phyloP scores from a whole-genome alignment of 2,113 vertebrate genomes.

The Amblyopsis rosae region DNA sequence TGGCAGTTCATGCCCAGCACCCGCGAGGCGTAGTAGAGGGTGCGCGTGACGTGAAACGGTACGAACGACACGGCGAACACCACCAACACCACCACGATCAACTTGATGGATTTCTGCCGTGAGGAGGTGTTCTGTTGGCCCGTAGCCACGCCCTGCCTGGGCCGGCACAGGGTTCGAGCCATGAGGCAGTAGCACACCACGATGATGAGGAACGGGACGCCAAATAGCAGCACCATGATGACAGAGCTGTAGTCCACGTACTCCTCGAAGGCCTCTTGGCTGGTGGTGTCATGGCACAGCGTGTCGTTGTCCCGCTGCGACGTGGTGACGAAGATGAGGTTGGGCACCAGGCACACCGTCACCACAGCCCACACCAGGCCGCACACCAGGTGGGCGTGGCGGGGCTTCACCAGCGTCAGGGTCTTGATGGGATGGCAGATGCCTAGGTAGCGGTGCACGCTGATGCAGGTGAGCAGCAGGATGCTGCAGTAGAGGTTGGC shows the following conservation, averaged over 20 bases:
- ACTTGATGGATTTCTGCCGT: constrained; percentile 82
- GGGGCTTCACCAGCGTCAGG: constrained; percentile 76
- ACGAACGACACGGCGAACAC: constrained; percentile 91
- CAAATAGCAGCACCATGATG: constrained; percentile 87
- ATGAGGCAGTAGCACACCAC: constrained; percentile 87
- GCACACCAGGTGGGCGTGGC: constrained; percentile 80
- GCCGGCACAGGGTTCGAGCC: constrained; percentile 79
- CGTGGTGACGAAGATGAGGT: constrained; percentile 89
- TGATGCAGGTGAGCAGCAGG: constrained; percentile 94
- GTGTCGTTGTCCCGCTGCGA: constrained; percentile 79
- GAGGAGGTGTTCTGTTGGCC: constrained; percentile 48
- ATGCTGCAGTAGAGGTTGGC: constrained; percentile 96
- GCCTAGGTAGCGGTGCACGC: constrained; percentile 88
- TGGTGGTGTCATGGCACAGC: constrained; percentile 92
- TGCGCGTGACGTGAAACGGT: constrained; percentile 92
- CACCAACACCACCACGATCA: constrained; percentile 83
- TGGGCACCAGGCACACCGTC: constrained; percentile 84
- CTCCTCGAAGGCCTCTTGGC: constrained; percentile 76
- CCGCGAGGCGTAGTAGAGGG: constrained; percentile 85
- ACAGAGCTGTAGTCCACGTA: constrained; percentile 88
- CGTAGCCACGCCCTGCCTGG: constrained; percentile 63
- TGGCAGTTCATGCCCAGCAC: constrained; percentile 78
- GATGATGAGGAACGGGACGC: constrained; percentile 85
- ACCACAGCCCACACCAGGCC: constrained; percentile 79
- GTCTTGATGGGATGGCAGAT: constrained; percentile 89